A percentile compares a stretch with the other conserved stretches of the same genome.
These are phyloP conservation scores for Neopelma chrysocephalum DNA, from an alignment of 2,797 vertebrate genomes.

Conservation along the genomic window DNA sequence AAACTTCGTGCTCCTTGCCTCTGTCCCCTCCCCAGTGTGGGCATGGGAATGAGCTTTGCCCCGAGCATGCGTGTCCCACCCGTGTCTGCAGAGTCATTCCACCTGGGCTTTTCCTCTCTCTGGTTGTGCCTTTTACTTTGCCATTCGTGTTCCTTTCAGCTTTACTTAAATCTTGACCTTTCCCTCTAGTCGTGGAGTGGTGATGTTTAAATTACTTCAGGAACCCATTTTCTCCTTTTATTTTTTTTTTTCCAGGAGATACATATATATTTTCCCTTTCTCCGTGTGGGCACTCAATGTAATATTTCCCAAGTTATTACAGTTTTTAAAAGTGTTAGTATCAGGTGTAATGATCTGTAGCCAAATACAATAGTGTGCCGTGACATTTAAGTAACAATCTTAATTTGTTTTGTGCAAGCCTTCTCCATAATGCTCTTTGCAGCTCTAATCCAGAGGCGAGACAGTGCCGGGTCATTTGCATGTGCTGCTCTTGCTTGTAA, in stretches of 20 bases:
- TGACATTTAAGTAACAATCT: constrained; percentile 98
- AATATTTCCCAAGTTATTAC: constrained; percentile 97
- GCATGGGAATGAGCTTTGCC: constrained; percentile 44
- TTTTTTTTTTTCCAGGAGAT: constrained; percentile 54
- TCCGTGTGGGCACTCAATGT: constrained; percentile 79
- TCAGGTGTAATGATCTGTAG: constrained; percentile 99
- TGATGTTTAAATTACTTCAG: constrained; percentile 82
- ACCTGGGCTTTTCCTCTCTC: constrained; percentile 65
- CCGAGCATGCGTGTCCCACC: constrained; percentile 67
- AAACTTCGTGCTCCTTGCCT: neutral
- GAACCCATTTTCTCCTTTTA: constrained; percentile 75
- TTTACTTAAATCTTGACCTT: constrained; percentile 84
- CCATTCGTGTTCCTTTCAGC: constrained; percentile 80
- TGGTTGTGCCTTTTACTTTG: constrained; percentile 70
- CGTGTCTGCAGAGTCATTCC: constrained; percentile 64
- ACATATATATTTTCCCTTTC: constrained; percentile 61
- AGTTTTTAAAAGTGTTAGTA: constrained; percentile 91
- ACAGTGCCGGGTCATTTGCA: constrained; percentile 83
- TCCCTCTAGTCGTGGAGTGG: constrained; percentile 72
- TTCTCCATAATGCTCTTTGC: constrained; percentile 77
- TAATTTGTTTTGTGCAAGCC: constrained; percentile 92
- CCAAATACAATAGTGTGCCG: constrained; percentile 95
- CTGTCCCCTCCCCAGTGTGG: neutral
- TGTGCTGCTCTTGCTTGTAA: constrained; percentile 82
- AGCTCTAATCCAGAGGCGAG: constrained; percentile 73